Conservation (phyloP, 2,113 vertebrate species). For the Ivindomyrus marchei region DNA sequence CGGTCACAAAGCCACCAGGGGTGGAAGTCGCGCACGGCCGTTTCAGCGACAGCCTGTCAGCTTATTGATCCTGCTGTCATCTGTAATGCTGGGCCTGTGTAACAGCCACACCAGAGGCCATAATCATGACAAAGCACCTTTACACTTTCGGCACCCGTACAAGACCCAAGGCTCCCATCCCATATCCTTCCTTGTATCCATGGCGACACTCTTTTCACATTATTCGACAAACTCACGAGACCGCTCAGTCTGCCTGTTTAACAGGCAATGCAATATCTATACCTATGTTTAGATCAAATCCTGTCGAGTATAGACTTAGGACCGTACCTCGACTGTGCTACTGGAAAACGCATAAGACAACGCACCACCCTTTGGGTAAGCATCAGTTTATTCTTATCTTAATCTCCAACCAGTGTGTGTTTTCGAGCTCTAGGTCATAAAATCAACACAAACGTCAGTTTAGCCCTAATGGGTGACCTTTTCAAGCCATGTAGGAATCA, state of each 20-base stretch:
- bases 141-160: background rate
- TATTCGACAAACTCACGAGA: background rate
- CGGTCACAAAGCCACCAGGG: background rate
- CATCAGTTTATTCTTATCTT: background rate
- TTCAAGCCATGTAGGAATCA: background rate
- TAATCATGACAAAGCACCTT: background rate
- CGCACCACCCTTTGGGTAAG: background rate
- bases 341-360: background rate
- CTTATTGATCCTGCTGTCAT: slow-evolving; percentile 2
- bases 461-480: background rate
- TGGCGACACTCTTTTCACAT: background rate
- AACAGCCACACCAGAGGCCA: background rate
- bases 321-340: background rate
- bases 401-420: background rate
- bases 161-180: background rate
- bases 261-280: background rate
- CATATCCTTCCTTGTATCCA: background rate
- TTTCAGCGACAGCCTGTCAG: background rate
- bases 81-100: background rate
- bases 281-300: background rate
- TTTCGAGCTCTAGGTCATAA: background rate
- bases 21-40: background rate
- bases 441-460: background rate
- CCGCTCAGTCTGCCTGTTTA: background rate
- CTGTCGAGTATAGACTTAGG: background rate